Evolutionary conservation across 2,113 vertebrate species (phyloP).

Genomic region (Vulpes ferrilata): DNA sequence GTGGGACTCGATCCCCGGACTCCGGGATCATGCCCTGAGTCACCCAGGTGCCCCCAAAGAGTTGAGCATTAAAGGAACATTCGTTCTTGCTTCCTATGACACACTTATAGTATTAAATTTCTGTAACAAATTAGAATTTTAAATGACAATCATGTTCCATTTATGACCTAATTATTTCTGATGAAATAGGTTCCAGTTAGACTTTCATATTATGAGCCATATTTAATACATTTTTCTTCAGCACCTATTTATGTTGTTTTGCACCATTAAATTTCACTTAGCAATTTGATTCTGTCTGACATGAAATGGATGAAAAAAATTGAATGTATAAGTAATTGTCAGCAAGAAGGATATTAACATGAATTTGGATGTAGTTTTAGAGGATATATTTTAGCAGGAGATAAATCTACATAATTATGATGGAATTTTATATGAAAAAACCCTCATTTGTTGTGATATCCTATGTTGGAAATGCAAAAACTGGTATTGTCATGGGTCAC

Average conservation of each 20-base stretch:
- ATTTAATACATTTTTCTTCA: constrained; percentile 44
- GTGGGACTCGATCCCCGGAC: too few species aligned
- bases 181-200: constrained; percentile 17
- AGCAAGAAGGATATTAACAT: constrained; percentile 49
- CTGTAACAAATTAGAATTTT: constrained; percentile 44
- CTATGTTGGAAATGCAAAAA: background rate
- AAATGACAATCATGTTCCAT: constrained; percentile 17
- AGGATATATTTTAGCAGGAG: background rate
- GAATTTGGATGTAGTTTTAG: constrained; percentile 34
- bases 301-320: constrained; percentile 27
- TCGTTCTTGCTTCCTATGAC: constrained; percentile 1
- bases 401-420: background rate
- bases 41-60: background rate
- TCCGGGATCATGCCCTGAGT: too few species aligned
- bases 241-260: constrained; percentile 15
- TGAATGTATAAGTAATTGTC: constrained; percentile 45
- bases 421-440: constrained; percentile 41
- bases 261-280: constrained; percentile 40
- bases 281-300: constrained; percentile 55
- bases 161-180: constrained; percentile 48
- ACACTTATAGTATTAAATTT: background rate
- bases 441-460: background rate
- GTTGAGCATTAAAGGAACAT: background rate
- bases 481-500: background rate
- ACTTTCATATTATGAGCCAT: background rate